Base-by-base conservation (phyloP, 2,797 vertebrate genomes). In the Etheostoma perlongum region DNA sequence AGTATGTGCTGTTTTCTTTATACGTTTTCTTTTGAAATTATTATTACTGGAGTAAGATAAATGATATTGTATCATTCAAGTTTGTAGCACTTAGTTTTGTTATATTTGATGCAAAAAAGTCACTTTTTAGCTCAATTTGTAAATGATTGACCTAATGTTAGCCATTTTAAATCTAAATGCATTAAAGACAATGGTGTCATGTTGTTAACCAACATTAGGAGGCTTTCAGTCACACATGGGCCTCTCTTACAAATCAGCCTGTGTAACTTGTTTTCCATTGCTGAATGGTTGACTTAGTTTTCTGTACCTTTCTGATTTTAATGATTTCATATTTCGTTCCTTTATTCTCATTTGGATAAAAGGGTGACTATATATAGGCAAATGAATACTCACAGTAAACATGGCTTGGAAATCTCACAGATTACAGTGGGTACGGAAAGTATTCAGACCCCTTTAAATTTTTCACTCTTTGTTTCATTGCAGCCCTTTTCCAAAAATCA, bases 301-400 rank as follows among this genome's bases (percentile, higher is more conserved):
- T 44, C 14, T 42, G 15, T 13, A 18, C 2, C 25, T 18, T 21
- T 7, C 16, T 55, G 12, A 16, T 27, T 2, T 27, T n/a, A 19
- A 61, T 51, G 27, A 53, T n/a, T 5, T 49, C 16, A 54, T 47
- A 9, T 48, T 15, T 13, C 44, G 4, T 53, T 65, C 0, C 0
- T 21, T 42, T 19, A 10, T 11, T 11, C 13, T 46, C 3, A 2
- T 53, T 71, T 2, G 8, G 14, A 27, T 23, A 46, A 25, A 58
- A 27, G 3, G 14, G 5, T 30, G 30, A 70, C 8, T 47, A 55
- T 21, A 9, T 40, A 40, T 40, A 11, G 36, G 36, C 36, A 9
- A 10, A 25, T 67, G 36, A 8, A 49, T 74, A 8, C 62, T 74
- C n/a, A 47, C 14, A 40, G 0, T 64, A 1, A 74, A 68, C 51